These are phyloP conservation scores for Holothuria leucospilota DNA, from an alignment of 53 echinoderm and acorn worm genomes.

Conservation along the genomic window DNA sequence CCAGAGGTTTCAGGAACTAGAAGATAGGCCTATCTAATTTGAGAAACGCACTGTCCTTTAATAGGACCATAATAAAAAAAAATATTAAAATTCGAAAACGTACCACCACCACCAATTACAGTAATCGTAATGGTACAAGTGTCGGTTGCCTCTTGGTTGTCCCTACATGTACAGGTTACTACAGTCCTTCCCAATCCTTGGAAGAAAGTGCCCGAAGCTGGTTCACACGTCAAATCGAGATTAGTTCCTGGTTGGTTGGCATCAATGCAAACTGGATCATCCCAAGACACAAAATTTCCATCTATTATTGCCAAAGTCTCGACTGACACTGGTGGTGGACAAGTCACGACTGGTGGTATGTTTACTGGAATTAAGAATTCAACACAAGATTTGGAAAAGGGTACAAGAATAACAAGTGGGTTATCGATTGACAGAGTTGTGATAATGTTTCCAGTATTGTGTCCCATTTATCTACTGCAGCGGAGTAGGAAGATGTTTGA, in stretches of 20 bases:
- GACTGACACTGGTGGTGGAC: neutral
- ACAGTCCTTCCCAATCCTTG: neutral
- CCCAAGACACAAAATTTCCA: neutral
- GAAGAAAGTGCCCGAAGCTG: neutral
- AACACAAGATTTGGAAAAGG: too few species aligned
- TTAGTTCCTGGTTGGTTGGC: neutral
- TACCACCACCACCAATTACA: too few species aligned
- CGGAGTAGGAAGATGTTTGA: too few species aligned
- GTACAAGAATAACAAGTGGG: too few species aligned
- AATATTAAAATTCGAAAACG: too few species aligned
- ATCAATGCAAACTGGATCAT: neutral
- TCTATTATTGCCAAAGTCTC: neutral
- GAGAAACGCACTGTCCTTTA: too few species aligned
- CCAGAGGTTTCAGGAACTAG: too few species aligned
- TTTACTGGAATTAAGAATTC: neutral
- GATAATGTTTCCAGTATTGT: too few species aligned
- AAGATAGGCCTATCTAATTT: too few species aligned
- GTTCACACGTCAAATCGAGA: neutral
- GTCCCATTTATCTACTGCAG: too few species aligned
- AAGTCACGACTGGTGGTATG: neutral
- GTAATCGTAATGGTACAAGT: neutral
- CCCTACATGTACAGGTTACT: conserved; percentile 19
- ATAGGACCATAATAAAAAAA: too few species aligned
- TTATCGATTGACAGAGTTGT: too few species aligned
- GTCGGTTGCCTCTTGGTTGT: neutral